These are phyloP conservation scores for Pterocles gutturalis DNA, from an alignment of 2,113 vertebrate species.

Conservation along the genomic window DNA sequence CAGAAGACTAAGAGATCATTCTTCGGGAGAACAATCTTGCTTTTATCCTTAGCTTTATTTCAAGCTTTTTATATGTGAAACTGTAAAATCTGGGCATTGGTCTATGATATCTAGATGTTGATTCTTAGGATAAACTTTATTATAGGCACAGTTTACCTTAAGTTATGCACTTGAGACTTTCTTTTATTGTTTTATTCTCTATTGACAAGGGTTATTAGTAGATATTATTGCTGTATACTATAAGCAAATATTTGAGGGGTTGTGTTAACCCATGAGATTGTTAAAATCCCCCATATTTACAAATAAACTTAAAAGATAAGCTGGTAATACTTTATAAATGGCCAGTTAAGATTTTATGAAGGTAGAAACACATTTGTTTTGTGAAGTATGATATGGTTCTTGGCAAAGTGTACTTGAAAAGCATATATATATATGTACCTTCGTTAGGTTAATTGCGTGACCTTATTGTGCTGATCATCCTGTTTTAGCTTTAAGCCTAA, in stretches of 20 bases:
- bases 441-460: accelerated
- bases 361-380: background rate
- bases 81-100: slow-evolving; percentile 23
- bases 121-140: background rate
- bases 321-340: background rate
- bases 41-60: background rate
- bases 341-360: background rate
- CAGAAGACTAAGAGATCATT: background rate
- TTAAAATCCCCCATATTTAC: background rate
- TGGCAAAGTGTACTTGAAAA: background rate
- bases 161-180: background rate
- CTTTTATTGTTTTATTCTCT: background rate
- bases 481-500: background rate
- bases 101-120: background rate
- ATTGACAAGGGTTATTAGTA: background rate
- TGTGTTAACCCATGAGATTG: background rate
- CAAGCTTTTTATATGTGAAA: background rate
- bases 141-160: background rate
- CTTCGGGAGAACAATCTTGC: background rate
- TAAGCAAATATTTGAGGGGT: background rate
- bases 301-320: background rate
- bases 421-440: accelerated
- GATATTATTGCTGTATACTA: background rate
- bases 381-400: accelerated
- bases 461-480: background rate